A percentile compares a stretch with the other conserved stretches of the same genome.
Evolutionary conservation across 1,140 invertebrate genomes (phyloP).

Genomic region (Leptopilina boulardi): DNA sequence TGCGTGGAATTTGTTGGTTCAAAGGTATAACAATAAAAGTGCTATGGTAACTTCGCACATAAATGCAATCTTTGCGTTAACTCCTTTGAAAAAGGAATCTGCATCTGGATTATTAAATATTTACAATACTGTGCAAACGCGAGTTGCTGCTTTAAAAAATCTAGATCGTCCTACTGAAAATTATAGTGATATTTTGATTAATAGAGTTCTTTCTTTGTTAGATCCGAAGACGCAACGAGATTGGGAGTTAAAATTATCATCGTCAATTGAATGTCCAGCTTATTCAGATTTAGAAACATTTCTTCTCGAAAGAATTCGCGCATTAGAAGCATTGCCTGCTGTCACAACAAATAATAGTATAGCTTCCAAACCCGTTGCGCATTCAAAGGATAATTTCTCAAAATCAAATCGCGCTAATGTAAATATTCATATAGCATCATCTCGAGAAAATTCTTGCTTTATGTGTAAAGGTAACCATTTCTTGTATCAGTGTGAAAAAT

Average conservation of each 20-base stretch:
- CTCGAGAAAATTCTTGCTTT: background rate
- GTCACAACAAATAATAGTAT: background rate
- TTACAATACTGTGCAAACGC: background rate
- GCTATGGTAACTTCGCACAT: background rate
- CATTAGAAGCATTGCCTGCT: background rate
- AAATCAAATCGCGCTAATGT: background rate
- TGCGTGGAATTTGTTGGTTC: background rate
- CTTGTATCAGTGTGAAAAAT: background rate
- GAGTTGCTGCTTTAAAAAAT: background rate
- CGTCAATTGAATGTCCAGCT: background rate
- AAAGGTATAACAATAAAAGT: background rate
- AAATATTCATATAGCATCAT: background rate
- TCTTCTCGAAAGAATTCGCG: background rate
- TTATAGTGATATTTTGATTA: background rate
- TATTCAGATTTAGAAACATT: background rate
- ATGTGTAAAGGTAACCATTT: background rate
- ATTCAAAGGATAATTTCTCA: background rate
- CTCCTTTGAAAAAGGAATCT: background rate
- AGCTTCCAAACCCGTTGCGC: background rate
- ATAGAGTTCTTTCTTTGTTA: background rate
- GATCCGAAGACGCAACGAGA: background rate
- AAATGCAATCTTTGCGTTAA: background rate
- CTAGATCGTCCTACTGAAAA: background rate
- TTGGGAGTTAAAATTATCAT: constrained; percentile 10
- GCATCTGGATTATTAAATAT: background rate